A percentile compares a stretch with the other conserved stretches of the same genome.
Evolutionary conservation across 1,140 invertebrate species (phyloP).

Genomic region (Harlomillsia oculata): DNA sequence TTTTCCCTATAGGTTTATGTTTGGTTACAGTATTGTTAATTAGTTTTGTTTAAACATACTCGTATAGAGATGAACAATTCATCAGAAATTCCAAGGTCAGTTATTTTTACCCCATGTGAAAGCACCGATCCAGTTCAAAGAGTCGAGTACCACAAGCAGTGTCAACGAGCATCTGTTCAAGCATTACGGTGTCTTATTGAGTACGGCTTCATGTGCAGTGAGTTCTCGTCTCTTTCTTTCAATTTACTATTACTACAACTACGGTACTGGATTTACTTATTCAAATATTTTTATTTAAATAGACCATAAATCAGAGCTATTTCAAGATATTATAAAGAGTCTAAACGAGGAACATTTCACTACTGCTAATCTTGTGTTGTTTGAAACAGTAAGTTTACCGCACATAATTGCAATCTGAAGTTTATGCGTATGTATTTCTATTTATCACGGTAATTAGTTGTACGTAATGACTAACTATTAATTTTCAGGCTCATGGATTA

Average conservation of each 20-base stretch:
- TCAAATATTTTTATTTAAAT: background rate
- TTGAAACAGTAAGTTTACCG: slow-evolving; percentile 15
- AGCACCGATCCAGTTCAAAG: too few relatives aligned
- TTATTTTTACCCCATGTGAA: too few relatives aligned
- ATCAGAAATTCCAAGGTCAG: too few relatives aligned
- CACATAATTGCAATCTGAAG: background rate
- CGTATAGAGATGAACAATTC: too few relatives aligned
- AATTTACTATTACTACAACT: too few relatives aligned
- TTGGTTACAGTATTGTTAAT: too few relatives aligned
- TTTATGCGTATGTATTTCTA: background rate
- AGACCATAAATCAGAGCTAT: slow-evolving; percentile 14
- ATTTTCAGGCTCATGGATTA: slow-evolving; percentile 9
- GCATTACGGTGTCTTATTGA: slow-evolving; percentile 17
- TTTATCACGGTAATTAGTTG: too few relatives aligned
- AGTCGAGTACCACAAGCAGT: too few relatives aligned
- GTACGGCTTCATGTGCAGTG: slow-evolving; percentile 14
- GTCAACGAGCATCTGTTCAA: slow-evolving; percentile 11
- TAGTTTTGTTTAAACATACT: too few relatives aligned
- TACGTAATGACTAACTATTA: too few relatives aligned
- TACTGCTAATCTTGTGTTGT: slow-evolving; percentile 6
- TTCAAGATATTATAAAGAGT: slow-evolving; percentile 2
- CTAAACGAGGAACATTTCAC: background rate
- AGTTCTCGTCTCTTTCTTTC: background rate
- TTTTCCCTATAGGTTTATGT: background rate
- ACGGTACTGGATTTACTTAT: too few relatives aligned